Evolutionary conservation across 1,140 invertebrate genomes (phyloP).

Genomic region (Leucophenga varia): DNA sequence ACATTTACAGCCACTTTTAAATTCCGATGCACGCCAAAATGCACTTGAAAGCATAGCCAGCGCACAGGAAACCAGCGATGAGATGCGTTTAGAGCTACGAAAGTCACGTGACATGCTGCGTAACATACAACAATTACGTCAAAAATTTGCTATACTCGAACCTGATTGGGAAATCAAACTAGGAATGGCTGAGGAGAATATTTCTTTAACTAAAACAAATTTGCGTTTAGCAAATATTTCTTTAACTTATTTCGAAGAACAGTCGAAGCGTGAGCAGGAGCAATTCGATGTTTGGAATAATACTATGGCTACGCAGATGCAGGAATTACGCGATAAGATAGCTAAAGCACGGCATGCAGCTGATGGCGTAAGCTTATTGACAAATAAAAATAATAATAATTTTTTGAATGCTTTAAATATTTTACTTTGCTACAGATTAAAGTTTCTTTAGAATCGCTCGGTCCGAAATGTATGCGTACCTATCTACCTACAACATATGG

Average conservation of each 20-base stretch:
- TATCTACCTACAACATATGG: slow-evolving; percentile 67
- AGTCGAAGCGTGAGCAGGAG: slow-evolving; percentile 59
- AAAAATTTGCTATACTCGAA: slow-evolving; percentile 60
- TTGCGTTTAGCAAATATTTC: slow-evolving; percentile 57
- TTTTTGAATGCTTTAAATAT: slow-evolving; percentile 7
- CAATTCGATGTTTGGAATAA: slow-evolving; percentile 65
- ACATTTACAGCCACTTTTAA: slow-evolving; percentile 30
- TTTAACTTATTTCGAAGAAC: slow-evolving; percentile 58
- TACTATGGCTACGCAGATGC: slow-evolving; percentile 64
- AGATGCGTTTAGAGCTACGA: slow-evolving; percentile 59
- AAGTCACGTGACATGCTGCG: slow-evolving; percentile 58
- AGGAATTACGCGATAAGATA: slow-evolving; percentile 72
- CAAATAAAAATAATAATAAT: not conserved
- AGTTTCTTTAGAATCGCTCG: slow-evolving; percentile 70
- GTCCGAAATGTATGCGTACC: slow-evolving; percentile 71
- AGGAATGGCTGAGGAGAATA: slow-evolving; percentile 52
- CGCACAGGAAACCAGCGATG: slow-evolving; percentile 56
- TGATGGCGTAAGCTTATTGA: slow-evolving; percentile 68
- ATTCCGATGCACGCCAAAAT: slow-evolving; percentile 31
- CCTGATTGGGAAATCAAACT: slow-evolving; percentile 62
- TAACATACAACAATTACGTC: slow-evolving; percentile 58
- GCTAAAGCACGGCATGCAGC: slow-evolving; percentile 77
- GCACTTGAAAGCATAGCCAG: slow-evolving; percentile 56
- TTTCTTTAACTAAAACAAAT: slow-evolving; percentile 46
- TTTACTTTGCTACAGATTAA: slow-evolving; percentile 66